Evolutionary conservation across 2,888 invertebrate species (phyloP).

Genomic region (Nomada fucata): DNA sequence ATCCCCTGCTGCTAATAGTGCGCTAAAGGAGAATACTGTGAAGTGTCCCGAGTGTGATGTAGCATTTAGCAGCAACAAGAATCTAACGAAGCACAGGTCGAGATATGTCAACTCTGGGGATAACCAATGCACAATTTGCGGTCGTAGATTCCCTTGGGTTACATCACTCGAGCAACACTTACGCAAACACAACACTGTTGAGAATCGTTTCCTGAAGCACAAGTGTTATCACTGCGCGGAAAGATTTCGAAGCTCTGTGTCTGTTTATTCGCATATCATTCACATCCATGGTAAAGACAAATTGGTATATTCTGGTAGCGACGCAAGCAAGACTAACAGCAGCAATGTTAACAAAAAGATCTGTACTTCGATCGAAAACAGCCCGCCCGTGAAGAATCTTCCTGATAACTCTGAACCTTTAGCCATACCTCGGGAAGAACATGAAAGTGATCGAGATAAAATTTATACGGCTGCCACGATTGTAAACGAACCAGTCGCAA

Average conservation of each 20-base stretch:
- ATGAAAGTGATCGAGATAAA: too few relatives aligned
- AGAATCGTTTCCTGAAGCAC: neutral
- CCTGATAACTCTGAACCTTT: too few relatives aligned
- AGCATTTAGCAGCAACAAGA: conserved; percentile 18
- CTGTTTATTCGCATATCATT: conserved; percentile 55
- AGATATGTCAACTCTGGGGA: conserved; percentile 55
- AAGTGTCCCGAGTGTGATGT: conserved; percentile 35
- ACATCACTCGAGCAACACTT: conserved; percentile 36
- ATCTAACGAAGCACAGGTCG: conserved; percentile 50
- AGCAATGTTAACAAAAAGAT: neutral
- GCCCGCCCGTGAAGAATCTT: too few relatives aligned
- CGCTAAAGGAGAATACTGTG: neutral
- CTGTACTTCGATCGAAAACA: neutral
- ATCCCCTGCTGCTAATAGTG: too few relatives aligned
- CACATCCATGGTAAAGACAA: conserved; percentile 53
- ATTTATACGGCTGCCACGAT: too few relatives aligned
- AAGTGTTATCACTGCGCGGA: conserved; percentile 56
- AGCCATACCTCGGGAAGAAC: too few relatives aligned
- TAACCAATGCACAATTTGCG: conserved; percentile 58
- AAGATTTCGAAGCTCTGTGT: conserved; percentile 32
- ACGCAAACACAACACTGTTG: conserved; percentile 38
- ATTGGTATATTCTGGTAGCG: neutral
- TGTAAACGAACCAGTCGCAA: neutral
- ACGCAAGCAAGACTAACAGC: neutral
- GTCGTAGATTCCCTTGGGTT: conserved; percentile 47